phyloP scores from a whole-genome alignment of 2,797 vertebrate genomes.

The Melanotaenia trifasciata region DNA sequence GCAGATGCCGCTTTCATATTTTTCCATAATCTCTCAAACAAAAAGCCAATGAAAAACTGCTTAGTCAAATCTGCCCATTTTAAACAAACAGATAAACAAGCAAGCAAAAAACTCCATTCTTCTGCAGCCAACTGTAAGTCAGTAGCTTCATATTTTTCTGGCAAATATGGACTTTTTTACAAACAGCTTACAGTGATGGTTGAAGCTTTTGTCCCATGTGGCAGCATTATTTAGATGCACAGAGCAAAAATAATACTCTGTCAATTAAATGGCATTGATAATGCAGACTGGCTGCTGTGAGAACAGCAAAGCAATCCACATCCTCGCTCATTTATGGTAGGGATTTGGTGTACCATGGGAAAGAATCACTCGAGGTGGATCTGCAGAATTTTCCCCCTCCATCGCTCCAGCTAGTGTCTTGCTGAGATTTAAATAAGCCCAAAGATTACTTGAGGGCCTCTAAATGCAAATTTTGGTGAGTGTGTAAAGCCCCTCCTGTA shows the following conservation, averaged over 20 bases:
- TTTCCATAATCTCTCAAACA: conserved; percentile 53
- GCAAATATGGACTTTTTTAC: conserved; percentile 34
- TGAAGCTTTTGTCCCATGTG: conserved; percentile 61
- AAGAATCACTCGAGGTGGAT: conserved; percentile 76
- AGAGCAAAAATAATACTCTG: conserved; percentile 63
- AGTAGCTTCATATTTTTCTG: conserved; percentile 44
- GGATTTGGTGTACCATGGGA: conserved; percentile 80
- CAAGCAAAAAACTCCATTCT: conserved; percentile 34
- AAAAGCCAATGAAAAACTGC: conserved; percentile 41
- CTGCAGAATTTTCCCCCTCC: conserved; percentile 54
- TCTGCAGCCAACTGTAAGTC: conserved; percentile 49
- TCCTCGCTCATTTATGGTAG: conserved; percentile 67
- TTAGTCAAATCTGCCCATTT: conserved; percentile 52
- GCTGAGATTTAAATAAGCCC: conserved; percentile 86
- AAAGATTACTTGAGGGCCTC: conserved; percentile 85
- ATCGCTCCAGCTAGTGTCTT: conserved; percentile 75
- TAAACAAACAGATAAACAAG: conserved; percentile 49
- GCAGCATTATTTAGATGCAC: conserved; percentile 69
- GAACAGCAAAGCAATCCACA: conserved; percentile 59
- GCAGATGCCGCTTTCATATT: conserved; percentile 56
- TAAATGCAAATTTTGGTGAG: conserved; percentile 84
- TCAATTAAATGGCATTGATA: conserved; percentile 81
- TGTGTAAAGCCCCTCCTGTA: conserved; percentile 80
- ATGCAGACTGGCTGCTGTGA: conserved; percentile 65
- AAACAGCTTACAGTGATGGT: conserved; percentile 49